Percentiles rank a stretch among this genome's conserved stretches.
These are phyloP conservation scores for Heptranchias perlo DNA, from an alignment of 2,113 vertebrate species.

Conservation along the genomic window DNA sequence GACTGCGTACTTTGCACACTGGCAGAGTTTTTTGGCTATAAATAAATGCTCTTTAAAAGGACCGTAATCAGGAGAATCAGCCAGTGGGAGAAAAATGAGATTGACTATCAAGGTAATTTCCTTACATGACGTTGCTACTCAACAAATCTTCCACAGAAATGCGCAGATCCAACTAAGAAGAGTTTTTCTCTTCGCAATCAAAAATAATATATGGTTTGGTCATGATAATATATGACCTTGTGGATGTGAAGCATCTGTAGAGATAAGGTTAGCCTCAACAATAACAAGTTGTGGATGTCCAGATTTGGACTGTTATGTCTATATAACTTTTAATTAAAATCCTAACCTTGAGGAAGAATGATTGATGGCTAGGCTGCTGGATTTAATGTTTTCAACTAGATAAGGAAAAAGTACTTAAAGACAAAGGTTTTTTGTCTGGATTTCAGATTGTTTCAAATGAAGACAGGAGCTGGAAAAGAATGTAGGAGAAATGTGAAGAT, in stretches of 20 bases:
- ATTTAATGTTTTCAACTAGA: slow-evolving; percentile 33
- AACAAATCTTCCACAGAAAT: not conserved
- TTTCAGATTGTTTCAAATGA: slow-evolving; percentile 20
- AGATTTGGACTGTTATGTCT: slow-evolving; percentile 26
- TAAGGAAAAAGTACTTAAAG: slow-evolving; percentile 24
- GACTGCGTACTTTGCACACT: not conserved
- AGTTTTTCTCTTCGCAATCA: not conserved
- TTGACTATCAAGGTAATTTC: not conserved
- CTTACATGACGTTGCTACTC: not conserved
- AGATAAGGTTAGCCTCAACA: slow-evolving; percentile 23
- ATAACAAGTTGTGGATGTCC: not conserved
- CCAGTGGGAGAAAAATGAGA: not conserved
- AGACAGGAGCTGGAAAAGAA: not conserved
- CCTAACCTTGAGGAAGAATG: slow-evolving; percentile 31
- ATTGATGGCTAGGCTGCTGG: slow-evolving; percentile 14
- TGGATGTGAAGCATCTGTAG: not conserved
- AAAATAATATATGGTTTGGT: not conserved
- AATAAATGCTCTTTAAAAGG: not conserved
- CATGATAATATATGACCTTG: slow-evolving; percentile 25
- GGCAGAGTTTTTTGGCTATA: not conserved
- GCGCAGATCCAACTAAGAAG: not conserved
- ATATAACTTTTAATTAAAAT: slow-evolving; percentile 34
- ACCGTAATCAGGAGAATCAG: not conserved
- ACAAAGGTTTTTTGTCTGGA: slow-evolving; percentile 2
- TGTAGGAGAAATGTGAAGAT: slow-evolving; percentile 17